Evolutionary conservation across 2,797 vertebrate species (phyloP), one percentile per base, ranked within the genome.

Genomic region (Hippocampus kuda): DNA sequence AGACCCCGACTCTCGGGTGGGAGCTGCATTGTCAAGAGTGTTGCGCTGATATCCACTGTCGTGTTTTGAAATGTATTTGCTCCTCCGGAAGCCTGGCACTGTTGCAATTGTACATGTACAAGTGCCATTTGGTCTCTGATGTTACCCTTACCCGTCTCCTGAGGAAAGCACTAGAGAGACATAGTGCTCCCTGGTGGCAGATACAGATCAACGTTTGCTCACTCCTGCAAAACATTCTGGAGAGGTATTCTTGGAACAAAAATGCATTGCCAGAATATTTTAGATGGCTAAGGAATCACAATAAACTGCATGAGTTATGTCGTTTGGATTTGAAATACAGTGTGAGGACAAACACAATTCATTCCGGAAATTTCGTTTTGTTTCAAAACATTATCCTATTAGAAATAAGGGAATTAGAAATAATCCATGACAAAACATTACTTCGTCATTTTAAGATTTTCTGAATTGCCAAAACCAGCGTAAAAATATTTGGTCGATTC

Each of bases 141-240:
- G 76, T 83, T 82, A 81, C 81, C 84, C 78, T 75, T 70, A 38
- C 34, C 34, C 7, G 77, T 76, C 76, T 84, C 72, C 72, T 4
- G 68, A 74, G 71, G 77, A 79, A 73, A 62, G 65, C 82, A 87
- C 87, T 86, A 87, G 80, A 85, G 83, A 79, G 79, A 76, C 77
- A 85, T 83, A 83, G 79, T 88, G 88, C 88, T 84, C 89, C 84
- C 88, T 88, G 82, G 85, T 89, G 89, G 88, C 81, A 84, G 83
- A 84, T 82, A 78, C 48, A 76, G 82, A 87, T 84, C 83, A 79
- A 26, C 70, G 81, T 77, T 81, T 79, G 79, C 82, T 75, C 83
- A 84, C 84, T 77, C 10, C 60, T 60, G 53, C 53, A n/a, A 56
- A 53, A 65, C 69, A 71, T 74, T 18, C 5, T 20, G 44, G 3